Base-by-base conservation (phyloP, 2,888 invertebrate genomes). In the Drosophila aldrichi region DNA sequence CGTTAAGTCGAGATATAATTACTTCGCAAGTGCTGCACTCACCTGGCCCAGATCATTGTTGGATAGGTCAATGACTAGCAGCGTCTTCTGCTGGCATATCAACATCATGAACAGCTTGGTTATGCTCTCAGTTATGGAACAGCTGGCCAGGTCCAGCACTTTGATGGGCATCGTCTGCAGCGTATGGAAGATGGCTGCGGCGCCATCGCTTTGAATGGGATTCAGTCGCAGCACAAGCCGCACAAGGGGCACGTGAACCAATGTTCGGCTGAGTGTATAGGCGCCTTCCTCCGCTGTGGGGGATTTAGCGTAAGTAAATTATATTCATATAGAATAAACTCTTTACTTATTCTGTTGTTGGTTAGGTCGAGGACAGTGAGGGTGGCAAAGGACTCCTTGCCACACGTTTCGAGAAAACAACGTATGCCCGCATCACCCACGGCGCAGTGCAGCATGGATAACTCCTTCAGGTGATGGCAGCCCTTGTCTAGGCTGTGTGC, bases 171-270 rank as follows among this genome's bases (percentile, higher is more conserved):
- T 77, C 29, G 70, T 55, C 18, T 82, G 77, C 6, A 92, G 66
- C 10, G 83, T 81, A 2, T 91, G 79, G 61, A 93, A 91, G 58
- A 93, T 89, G 41, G 92, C 91, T 1, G 91, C 91, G 0, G 91
- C 91, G 3, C 93, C 93, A 64, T 93, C 93, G 16, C 92, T 91
- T 46, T 91, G 88, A 34, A 93, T 92, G n/a, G 93, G 93, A 87
- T 93, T 93, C 22, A 92, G 61, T 5, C 92, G 87, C 3, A 93
- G 43, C 29, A 92, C 79, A 3, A 93, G 70, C 12, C 82, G 80
- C 48, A 91, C 80, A 7, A 93, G 69, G 0, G 83, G 70, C 8
- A 91, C 87, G 8, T 81, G 84, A 22, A 78, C 73, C 3, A 93
- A 60, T 3, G 90, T 88, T 48, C 89, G 88, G 43, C 92, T 91